A percentile compares a stretch with the other conserved stretches of the same genome.
phyloP scores from a whole-genome alignment of 2,113 vertebrate genomes.

The Aleadryas rufinucha region DNA sequence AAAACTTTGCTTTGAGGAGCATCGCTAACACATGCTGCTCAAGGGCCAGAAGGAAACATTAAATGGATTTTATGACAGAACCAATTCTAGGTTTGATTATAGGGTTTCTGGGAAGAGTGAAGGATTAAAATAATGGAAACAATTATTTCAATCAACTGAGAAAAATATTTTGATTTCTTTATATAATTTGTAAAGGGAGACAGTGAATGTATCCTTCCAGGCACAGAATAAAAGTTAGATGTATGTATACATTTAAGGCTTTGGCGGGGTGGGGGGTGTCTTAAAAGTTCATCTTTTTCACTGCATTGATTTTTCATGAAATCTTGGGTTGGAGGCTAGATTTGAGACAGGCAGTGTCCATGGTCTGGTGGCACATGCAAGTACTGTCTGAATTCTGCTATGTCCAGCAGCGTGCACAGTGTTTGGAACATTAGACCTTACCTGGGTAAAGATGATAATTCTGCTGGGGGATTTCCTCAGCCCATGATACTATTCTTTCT shows the following conservation, averaged over 20 bases:
- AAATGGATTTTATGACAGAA: not conserved
- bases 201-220: not conserved
- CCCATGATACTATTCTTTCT: not conserved
- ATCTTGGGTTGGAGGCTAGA: not conserved
- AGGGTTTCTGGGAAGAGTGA: not conserved
- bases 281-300: not conserved
- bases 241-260: not conserved
- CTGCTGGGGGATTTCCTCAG: not conserved
- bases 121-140: not conserved
- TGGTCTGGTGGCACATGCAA: accelerated
- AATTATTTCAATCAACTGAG: not conserved
- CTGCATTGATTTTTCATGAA: not conserved
- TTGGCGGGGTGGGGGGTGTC: accelerated
- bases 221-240: not conserved
- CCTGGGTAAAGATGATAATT: not conserved
- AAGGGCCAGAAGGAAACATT: not conserved
- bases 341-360: not conserved
- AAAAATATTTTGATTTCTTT: not conserved
- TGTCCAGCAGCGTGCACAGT: not conserved
- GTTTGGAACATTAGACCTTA: not conserved
- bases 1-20: not conserved
- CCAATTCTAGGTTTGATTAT: not conserved
- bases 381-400: not conserved
- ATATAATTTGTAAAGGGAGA: not conserved
- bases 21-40: not conserved